These are phyloP conservation scores for Lutjanus erythropterus DNA, from an alignment of 2,113 vertebrate species.

Conservation along the genomic window DNA sequence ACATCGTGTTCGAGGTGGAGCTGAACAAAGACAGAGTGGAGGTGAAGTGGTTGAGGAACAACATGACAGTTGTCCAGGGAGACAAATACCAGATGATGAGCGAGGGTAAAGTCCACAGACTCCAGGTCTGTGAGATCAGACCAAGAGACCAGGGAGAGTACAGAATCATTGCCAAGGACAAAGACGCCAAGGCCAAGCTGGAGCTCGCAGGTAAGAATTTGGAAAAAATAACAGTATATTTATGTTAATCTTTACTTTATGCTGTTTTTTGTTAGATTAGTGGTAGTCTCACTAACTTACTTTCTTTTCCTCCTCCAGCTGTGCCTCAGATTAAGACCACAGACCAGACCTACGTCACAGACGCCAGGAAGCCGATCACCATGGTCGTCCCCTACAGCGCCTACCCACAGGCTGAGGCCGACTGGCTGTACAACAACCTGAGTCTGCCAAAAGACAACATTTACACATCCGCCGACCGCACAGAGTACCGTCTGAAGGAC, in stretches of 20 bases:
- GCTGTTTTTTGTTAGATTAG: neutral
- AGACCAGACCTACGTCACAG: conserved; percentile 94
- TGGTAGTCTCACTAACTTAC: neutral
- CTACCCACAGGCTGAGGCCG: conserved; percentile 93
- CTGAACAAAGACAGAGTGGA: conserved; percentile 98
- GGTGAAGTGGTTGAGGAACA: conserved; percentile 97
- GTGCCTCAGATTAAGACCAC: conserved; percentile 93
- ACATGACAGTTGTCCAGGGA: conserved; percentile 96
- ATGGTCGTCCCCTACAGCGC: conserved; percentile 95
- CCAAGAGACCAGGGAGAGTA: conserved; percentile 98
- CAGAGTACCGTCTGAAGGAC: conserved; percentile 91
- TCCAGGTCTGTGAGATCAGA: conserved; percentile 95
- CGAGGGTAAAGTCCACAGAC: conserved; percentile 95
- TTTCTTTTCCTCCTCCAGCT: conserved; percentile 79
- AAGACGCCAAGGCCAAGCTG: conserved; percentile 97
- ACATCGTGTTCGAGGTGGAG: conserved; percentile 93
- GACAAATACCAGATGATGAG: conserved; percentile 99
- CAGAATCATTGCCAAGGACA: conserved; percentile 95
- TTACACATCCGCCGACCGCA: conserved; percentile 90
- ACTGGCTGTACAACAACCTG: conserved; percentile 91
- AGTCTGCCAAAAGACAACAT: conserved; percentile 89
- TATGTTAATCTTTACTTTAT: too few species aligned
- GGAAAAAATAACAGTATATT: too few species aligned
- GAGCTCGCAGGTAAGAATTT: conserved; percentile 92
- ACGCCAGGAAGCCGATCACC: conserved; percentile 92